Conservation (phyloP, 2,797 vertebrate genomes). For the Gymnothorax reevesii region DNA sequence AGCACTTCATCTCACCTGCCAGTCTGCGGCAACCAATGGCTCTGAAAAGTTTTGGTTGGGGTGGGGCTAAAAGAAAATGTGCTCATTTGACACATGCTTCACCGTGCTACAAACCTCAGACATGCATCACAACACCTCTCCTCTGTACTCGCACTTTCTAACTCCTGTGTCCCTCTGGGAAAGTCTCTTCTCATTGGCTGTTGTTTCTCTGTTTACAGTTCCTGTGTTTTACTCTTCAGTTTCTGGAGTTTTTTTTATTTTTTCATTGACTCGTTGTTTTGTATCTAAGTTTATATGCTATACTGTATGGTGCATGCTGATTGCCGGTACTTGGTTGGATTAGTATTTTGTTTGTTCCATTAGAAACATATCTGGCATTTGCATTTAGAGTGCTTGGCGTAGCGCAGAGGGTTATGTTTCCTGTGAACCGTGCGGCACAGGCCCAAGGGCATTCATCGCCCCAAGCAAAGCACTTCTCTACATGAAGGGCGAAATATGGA, state of each 20-base stretch:
- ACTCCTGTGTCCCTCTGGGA: conserved; percentile 64
- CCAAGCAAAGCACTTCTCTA: neutral
- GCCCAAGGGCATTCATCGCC: neutral
- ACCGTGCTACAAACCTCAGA: conserved; percentile 64
- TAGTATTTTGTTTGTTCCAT: neutral
- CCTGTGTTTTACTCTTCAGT: conserved; percentile 35
- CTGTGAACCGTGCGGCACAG: neutral
- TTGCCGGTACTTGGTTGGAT: neutral
- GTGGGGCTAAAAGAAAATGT: neutral
- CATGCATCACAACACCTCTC: conserved; percentile 61
- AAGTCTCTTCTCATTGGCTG: conserved; percentile 57
- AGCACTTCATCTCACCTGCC: neutral
- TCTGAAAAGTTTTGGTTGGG: too few species aligned
- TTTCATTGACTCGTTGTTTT: neutral
- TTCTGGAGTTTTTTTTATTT: neutral
- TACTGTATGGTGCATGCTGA: neutral
- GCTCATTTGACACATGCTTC: neutral
- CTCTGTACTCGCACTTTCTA: conserved; percentile 57
- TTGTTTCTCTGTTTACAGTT: conserved; percentile 55
- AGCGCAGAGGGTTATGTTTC: neutral
- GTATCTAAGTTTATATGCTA: neutral
- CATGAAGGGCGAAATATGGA: neutral
- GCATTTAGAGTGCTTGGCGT: neutral
- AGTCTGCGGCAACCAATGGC: neutral
- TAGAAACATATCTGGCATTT: neutral